phyloP scores from a whole-genome alignment of 2,797 vertebrate species.

The Sebastes matsubarae region DNA sequence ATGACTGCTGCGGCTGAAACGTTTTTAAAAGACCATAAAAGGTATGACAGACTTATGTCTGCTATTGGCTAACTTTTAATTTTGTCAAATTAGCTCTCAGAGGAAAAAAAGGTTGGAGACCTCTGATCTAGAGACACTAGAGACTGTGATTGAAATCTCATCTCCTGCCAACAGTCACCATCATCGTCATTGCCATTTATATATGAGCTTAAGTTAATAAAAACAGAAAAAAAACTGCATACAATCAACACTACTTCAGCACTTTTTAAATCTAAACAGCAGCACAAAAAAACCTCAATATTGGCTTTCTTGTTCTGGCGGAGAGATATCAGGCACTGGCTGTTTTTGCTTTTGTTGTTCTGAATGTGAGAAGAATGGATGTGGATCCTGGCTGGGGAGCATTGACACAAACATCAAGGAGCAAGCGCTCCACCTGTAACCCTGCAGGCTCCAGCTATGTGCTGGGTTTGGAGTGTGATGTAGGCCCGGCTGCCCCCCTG shows the following conservation, averaged over 20 bases:
- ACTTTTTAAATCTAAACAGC: neutral
- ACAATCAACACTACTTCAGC: neutral
- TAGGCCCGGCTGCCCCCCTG: constrained; percentile 52
- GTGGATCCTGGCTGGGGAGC: constrained; percentile 56
- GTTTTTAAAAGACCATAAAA: no score
- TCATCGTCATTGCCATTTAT: neutral
- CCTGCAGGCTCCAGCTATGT: constrained; percentile 35
- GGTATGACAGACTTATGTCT: no score
- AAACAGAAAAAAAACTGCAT: neutral
- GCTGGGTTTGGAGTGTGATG: constrained; percentile 48
- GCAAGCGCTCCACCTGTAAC: constrained; percentile 57
- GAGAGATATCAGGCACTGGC: constrained; percentile 60
- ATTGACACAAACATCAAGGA: constrained; percentile 57
- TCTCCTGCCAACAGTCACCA: neutral
- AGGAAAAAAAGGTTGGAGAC: neutral
- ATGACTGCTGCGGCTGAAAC: no score
- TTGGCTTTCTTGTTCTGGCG: constrained; percentile 50
- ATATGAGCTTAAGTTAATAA: no score
- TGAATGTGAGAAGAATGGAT: constrained; percentile 59
- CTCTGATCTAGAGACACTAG: no score
- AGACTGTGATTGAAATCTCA: neutral
- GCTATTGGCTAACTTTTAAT: neutral
- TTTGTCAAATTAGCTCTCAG: neutral
- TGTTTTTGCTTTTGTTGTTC: constrained; percentile 44
- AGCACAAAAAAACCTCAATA: constrained; percentile 19